Evolutionary conservation across 1,140 invertebrate genomes (phyloP).

Genomic region (Eumaeus atala): DNA sequence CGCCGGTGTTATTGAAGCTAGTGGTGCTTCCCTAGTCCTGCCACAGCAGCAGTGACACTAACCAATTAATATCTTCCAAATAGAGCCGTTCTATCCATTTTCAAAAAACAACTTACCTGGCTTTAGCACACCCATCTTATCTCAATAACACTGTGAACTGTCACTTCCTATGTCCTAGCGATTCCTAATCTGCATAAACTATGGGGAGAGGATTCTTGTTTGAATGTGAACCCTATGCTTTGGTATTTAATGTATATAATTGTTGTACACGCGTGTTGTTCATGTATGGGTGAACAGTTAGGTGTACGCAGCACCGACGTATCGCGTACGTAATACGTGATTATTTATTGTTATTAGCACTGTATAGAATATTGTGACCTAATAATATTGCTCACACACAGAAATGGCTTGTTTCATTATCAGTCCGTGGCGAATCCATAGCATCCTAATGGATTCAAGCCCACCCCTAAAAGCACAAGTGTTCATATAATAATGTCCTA

Average conservation of each 20-base stretch:
- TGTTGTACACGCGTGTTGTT: neutral
- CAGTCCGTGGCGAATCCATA: too few species aligned
- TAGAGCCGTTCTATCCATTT: too few species aligned
- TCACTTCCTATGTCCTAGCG: slow-evolving; percentile 2
- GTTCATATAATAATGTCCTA: too few species aligned
- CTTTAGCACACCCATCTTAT: neutral
- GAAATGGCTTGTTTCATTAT: too few species aligned
- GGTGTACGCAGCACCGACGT: slow-evolving; percentile 21
- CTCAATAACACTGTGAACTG: neutral
- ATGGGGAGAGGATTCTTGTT: neutral
- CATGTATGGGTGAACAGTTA: slow-evolving; percentile 59
- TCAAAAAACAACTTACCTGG: neutral
- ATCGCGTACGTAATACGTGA: slow-evolving; percentile 52
- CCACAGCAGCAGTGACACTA: too few species aligned
- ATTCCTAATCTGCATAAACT: slow-evolving; percentile 4
- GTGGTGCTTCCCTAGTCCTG: too few species aligned
- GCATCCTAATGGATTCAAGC: too few species aligned
- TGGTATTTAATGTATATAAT: neutral
- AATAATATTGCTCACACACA: neutral
- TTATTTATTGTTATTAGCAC: slow-evolving; percentile 52
- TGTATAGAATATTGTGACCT: slow-evolving; percentile 7
- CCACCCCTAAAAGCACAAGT: too few species aligned
- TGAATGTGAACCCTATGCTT: neutral
- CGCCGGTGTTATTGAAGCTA: too few species aligned
- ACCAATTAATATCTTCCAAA: too few species aligned